Evolutionary conservation across 2,113 vertebrate genomes (phyloP), one percentile per base, ranked within the genome.

Genomic region (Australoheros scitulus): DNA sequence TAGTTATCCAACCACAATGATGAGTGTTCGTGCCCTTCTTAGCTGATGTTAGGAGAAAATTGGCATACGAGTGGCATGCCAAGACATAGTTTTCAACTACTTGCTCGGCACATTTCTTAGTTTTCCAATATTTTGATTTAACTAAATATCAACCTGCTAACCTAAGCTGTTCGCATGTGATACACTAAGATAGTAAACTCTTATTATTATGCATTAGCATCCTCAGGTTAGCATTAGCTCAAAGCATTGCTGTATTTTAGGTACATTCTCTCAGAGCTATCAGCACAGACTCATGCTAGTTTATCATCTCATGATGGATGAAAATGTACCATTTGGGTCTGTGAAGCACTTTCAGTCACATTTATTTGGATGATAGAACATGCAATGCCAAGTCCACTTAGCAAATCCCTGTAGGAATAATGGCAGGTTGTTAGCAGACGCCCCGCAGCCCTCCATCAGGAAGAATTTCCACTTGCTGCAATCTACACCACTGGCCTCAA

Each of bases 401-500:
- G 61, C 38, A 59, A 38, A 59, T 50, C 61, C 81, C 81, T 50
- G 55, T 34, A 59, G 81, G 74, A 59, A 47, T 77, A 77, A 68
- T 83, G 38, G 52, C 72, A 20, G 29, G 72, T 76, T 82, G 80
- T 64, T 68, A 77, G 55, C 38, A 68, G 74, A 68, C 61, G 26
- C 74, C 81, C 74, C 32, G 52, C 81, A 36, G 81, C 55, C 22
- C 11, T 83, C 61, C 81, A 68, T 77, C 74, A 64, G 52, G 74
- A 50, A 52, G 55, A 83, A 77, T 68, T 77, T 20, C 61, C 81
- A 47, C 36, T 68, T 41, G 24, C 38, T 36, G 5, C 41, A 41
- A 20, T 50, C 26, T 76, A 65, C 79, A 61, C 64, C 64, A 43
- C 22, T 41, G 78, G 32, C 63, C 55, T 70, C 72, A 11, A 57